Conservation (phyloP, 2,888 invertebrate genomes). For the Aromia moschata region DNA sequence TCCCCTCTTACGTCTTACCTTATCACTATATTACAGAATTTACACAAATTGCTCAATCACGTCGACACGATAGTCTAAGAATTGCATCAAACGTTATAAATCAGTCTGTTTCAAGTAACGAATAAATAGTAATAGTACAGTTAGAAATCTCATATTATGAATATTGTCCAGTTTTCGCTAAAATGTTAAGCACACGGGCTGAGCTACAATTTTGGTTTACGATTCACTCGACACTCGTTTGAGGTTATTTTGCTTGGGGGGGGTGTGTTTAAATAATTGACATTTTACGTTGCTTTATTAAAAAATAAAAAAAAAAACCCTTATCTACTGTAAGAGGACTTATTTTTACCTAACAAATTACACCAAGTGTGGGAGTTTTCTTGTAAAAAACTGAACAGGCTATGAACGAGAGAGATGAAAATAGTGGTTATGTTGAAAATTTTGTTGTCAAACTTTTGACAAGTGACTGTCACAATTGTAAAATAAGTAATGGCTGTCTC, state of each 20-base stretch:
- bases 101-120: slow-evolving; percentile 50
- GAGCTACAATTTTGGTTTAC: slow-evolving; percentile 20
- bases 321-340: too few relatives aligned
- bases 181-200: slow-evolving; percentile 22
- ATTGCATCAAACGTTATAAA: slow-evolving; percentile 48
- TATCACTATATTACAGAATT: slow-evolving; percentile 44
- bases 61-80: slow-evolving; percentile 35
- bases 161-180: slow-evolving; percentile 24
- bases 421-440: too few relatives aligned
- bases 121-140: slow-evolving; percentile 37
- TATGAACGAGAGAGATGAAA: too few relatives aligned
- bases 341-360: too few relatives aligned
- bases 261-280: slow-evolving; percentile 29
- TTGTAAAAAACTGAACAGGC: too few relatives aligned
- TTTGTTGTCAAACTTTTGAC: too few relatives aligned
- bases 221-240: slow-evolving; percentile 7
- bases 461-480: too few relatives aligned
- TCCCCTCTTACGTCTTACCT: slow-evolving; percentile 31
- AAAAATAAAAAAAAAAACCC: neutral
- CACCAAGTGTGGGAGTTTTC: too few relatives aligned
- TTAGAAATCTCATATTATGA: slow-evolving; percentile 23
- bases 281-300: slow-evolving; percentile 26
- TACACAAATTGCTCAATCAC: slow-evolving; percentile 40
- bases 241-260: slow-evolving; percentile 11
- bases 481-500: too few relatives aligned